phyloP scores from a whole-genome alignment of 2,888 invertebrate species.

The Cheilosia vernalis region DNA sequence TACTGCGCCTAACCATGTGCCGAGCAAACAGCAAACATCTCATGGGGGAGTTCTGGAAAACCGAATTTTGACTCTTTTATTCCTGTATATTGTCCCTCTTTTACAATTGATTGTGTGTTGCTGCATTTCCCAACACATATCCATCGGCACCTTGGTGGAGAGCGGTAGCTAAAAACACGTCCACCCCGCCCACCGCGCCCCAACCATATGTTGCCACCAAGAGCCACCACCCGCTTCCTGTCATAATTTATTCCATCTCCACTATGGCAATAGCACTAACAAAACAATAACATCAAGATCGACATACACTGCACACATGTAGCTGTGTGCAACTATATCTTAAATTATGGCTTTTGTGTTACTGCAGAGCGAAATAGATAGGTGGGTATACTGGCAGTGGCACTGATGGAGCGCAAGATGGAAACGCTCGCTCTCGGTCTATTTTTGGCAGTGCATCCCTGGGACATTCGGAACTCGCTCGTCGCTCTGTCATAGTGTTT shows the following conservation, averaged over 20 bases:
- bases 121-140: conserved; percentile 36
- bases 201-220: conserved; percentile 21
- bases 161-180: neutral
- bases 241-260: conserved; percentile 52
- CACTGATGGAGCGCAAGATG: neutral
- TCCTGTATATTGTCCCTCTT: conserved; percentile 13
- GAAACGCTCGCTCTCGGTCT: neutral
- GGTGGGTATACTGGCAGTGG: too few relatives aligned
- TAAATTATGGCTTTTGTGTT: conserved; percentile 9
- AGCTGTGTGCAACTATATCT: conserved; percentile 12
- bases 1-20: neutral
- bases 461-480: neutral
- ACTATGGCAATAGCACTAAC: conserved; percentile 14
- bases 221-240: conserved; percentile 53
- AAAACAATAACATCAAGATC: conserved; percentile 32
- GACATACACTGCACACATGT: neutral
- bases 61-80: neutral
- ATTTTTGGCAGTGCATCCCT: conserved; percentile 15
- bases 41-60: neutral
- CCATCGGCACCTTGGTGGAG: conserved; percentile 29
- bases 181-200: neutral
- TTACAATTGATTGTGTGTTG: conserved; percentile 28
- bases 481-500: neutral
- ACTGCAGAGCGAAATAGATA: conserved; percentile 3
- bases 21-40: conserved; percentile 15